Evolutionary conservation across 2,797 vertebrate species (phyloP), one percentile per base, ranked within the genome.

Genomic region (Pangasius mekongensis): DNA sequence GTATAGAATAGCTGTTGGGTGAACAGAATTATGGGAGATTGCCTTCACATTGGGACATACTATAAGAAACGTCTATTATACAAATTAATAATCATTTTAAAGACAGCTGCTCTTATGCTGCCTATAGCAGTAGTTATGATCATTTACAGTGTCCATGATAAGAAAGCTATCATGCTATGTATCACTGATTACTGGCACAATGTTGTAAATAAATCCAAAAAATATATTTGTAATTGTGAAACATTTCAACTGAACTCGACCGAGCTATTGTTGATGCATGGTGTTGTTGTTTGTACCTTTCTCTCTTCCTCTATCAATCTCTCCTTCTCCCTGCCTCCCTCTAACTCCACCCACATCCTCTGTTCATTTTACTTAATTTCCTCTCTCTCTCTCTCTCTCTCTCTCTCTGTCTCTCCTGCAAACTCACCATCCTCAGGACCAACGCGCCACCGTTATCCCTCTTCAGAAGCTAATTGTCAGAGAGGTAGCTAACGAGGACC

Each of bases 401-500:
- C 87, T 47, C 77, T 60, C 66, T 84, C 76, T 86, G 73, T 80
- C 30, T 83, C 54, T 36, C n/a, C 2, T 64, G 52, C 54, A 7
- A 58, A 81, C 54, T 47, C 83, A 58, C 47, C 27, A 5, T 66
- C 36, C 85, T 30, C 83, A 99, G 99, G 98, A 99, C 93, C 98
- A 99, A 94, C 98, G 97, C 89, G 98, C 98, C 71, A 98, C 99
- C 0, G 98, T 99, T 87, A 97, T 99, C 94, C 98, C 98, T 62
- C 94, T 99, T 82, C 99, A 99, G 95, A 99, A 98, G 94, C 52
- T 99, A 92, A 99, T 99, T 0, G 97, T 99, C 43, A 94, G 99
- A 76, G 98, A 99, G 94, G 97, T 99, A 6, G 99, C 99, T 1
- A 98, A 99, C 39, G 98, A 99, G 92, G 99, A 99, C 93, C 98